A percentile compares a stretch with the other conserved stretches of the same genome.
Conservation (phyloP, 2,113 vertebrate genomes). For the Microtus pennsylvanicus region DNA sequence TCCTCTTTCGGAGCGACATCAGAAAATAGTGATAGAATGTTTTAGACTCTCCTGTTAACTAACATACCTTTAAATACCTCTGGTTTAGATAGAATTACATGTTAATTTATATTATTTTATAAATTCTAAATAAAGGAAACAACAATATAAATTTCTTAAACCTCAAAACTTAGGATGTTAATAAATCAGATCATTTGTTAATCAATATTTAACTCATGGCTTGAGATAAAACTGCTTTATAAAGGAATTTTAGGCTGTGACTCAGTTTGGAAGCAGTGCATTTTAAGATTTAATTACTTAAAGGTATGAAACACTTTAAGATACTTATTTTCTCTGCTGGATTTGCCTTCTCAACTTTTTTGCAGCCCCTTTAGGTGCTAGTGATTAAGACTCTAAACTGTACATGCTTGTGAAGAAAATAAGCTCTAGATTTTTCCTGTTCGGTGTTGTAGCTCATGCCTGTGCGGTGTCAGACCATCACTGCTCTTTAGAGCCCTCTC, state of each 20-base stretch:
- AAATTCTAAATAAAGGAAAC: conserved; percentile 41
- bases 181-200: conserved; percentile 1
- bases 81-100: conserved; percentile 34
- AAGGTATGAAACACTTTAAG: neutral
- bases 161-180: conserved; percentile 21
- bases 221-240: conserved; percentile 21
- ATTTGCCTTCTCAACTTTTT: neutral
- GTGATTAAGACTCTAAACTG: conserved; percentile 16
- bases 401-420: neutral
- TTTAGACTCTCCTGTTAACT: conserved; percentile 47
- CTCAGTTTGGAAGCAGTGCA: conserved; percentile 31
- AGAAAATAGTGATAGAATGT: conserved; percentile 4
- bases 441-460: neutral
- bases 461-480: neutral
- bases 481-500: conserved; percentile 29
- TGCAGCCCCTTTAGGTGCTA: neutral
- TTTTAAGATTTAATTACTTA: conserved; percentile 15
- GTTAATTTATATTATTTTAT: conserved; percentile 22
- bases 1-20: neutral
- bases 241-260: conserved; percentile 27
- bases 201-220: conserved; percentile 13
- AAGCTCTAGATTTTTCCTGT: neutral
- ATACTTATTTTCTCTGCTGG: neutral
- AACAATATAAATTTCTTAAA: neutral
- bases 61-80: conserved; percentile 1